Evolutionary conservation across 2,797 vertebrate genomes (phyloP).

Genomic region (Pipistrellus pygmaeus): DNA sequence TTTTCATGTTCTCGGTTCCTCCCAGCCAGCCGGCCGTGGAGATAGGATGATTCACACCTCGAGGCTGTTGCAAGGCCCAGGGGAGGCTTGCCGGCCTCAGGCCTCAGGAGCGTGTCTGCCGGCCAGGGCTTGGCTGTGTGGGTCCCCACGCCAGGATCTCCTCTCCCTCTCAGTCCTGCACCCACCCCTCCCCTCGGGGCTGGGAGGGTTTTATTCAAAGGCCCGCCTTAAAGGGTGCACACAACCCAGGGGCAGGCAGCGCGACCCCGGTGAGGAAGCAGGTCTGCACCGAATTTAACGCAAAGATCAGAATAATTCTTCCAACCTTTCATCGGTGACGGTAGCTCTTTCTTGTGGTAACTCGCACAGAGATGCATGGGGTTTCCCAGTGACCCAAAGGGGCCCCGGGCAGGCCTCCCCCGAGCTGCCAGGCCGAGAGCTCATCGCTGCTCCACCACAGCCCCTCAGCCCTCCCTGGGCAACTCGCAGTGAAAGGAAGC

Average conservation of each 20-base stretch:
- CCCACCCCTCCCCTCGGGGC: background rate
- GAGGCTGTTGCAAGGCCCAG: background rate
- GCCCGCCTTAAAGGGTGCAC: background rate
- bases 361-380: constrained; percentile 15
- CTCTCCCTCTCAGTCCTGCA: rapidly evolving
- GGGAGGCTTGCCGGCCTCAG: background rate
- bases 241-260: background rate
- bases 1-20: constrained; percentile 78
- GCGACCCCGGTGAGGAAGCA: background rate
- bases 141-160: background rate
- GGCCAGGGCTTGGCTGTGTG: background rate
- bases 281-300: constrained; percentile 20
- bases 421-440: background rate
- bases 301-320: constrained; percentile 37
- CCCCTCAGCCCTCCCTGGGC: background rate
- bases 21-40: constrained; percentile 35
- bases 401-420: background rate
- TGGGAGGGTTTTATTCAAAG: background rate
- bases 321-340: constrained; percentile 25
- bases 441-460: background rate
- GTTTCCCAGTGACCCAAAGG: constrained; percentile 45
- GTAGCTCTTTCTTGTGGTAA: background rate
- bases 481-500: background rate
- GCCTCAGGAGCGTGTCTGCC: background rate
- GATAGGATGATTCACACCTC: constrained; percentile 62